Conservation (phyloP, 2,797 vertebrate species). For the Silurus aristotelis region DNA sequence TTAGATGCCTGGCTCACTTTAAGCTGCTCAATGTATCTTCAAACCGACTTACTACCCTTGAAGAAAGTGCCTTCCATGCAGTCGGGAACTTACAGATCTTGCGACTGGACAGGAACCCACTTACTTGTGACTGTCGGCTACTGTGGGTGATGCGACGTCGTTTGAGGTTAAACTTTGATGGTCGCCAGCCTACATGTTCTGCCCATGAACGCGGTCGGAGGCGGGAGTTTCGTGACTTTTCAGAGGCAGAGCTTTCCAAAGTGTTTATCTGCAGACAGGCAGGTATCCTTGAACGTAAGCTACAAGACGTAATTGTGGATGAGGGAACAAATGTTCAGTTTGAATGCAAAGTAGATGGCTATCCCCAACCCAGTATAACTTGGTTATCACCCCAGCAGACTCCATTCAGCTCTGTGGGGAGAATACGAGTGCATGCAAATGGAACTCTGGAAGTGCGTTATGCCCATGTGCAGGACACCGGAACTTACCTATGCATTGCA, state of each 20-base stretch:
- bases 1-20: constrained; percentile 80
- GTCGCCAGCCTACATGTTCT: constrained; percentile 79
- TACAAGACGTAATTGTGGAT: constrained; percentile 75
- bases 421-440: constrained; percentile 77
- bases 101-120: constrained; percentile 83
- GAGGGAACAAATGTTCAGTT: constrained; percentile 79
- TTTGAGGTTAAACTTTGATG: constrained; percentile 78
- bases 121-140: constrained; percentile 88
- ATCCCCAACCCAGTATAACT: constrained; percentile 78
- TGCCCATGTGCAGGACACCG: constrained; percentile 80
- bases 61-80: constrained; percentile 84
- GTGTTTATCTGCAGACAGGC: constrained; percentile 82
- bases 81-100: constrained; percentile 83
- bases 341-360: constrained; percentile 83
- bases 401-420: constrained; percentile 68
- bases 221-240: constrained; percentile 79
- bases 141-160: constrained; percentile 85
- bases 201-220: constrained; percentile 69
- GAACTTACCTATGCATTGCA: constrained; percentile 81
- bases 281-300: constrained; percentile 73
- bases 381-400: constrained; percentile 81
- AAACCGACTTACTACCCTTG: constrained; percentile 83
- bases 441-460: constrained; percentile 85
- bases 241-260: constrained; percentile 76
- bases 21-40: constrained; percentile 84